Evolutionary conservation across 2,888 invertebrate species (phyloP).

Genomic region (Conomelus anceps): DNA sequence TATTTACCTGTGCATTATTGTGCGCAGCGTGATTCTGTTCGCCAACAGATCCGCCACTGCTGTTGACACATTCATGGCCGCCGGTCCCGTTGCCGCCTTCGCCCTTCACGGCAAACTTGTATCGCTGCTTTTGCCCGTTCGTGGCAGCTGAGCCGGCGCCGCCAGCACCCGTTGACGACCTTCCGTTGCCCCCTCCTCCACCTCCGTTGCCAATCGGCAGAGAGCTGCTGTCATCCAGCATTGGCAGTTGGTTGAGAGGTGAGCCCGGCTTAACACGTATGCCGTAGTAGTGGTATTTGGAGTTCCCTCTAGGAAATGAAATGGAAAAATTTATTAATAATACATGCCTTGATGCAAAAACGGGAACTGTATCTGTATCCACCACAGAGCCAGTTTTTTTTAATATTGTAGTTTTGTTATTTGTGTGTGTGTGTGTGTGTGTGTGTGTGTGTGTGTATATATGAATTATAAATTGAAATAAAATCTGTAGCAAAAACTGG

Average conservation of each 20-base stretch:
- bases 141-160: too few species aligned
- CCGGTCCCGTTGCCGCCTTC: not conserved
- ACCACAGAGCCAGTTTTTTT: too few species aligned
- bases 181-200: not conserved
- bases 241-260: slow-evolving; percentile 52
- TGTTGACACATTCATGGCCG: slow-evolving; percentile 5
- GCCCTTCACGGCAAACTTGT: not conserved
- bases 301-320: slow-evolving; percentile 73
- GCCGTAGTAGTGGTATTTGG: slow-evolving; percentile 99
- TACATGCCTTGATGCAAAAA: too few species aligned
- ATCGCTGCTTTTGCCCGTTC: not conserved
- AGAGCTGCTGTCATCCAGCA: slow-evolving; percentile 46
- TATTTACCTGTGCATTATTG: not conserved
- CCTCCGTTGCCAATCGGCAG: not conserved
- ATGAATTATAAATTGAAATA: too few species aligned
- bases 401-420: too few species aligned
- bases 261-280: slow-evolving; percentile 91
- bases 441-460: too few species aligned
- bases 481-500: too few species aligned
- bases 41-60: slow-evolving; percentile 7
- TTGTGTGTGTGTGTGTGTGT: too few species aligned
- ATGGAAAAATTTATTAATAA: slow-evolving; percentile 11
- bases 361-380: not conserved
- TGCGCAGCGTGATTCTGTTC: not conserved
- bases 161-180: not conserved